phyloP scores from a whole-genome alignment of 2,113 vertebrate species.

The Canis aureus region DNA sequence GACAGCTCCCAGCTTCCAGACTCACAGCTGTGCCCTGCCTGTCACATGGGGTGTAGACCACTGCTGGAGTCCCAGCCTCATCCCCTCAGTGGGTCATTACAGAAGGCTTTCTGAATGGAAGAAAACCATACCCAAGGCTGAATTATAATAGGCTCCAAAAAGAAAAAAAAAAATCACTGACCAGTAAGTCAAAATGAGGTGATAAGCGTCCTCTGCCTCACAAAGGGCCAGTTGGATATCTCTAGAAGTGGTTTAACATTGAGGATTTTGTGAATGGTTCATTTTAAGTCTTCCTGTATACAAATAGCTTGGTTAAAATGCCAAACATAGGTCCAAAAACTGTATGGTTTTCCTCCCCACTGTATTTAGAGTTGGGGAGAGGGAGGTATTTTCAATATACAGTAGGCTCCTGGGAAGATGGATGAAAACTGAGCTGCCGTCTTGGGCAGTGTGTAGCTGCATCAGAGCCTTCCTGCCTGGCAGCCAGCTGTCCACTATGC shows the following conservation, averaged over 20 bases:
- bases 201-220: background rate
- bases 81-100: background rate
- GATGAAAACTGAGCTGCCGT: background rate
- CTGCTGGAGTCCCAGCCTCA: no score
- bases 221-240: background rate
- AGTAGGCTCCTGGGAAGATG: background rate
- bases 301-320: background rate
- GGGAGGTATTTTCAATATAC: background rate
- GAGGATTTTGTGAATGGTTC: background rate
- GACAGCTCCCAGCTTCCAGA: background rate
- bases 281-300: background rate
- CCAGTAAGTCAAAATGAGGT: background rate
- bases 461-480: background rate
- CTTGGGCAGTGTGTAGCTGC: background rate
- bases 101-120: background rate
- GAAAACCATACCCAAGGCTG: background rate
- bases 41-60: background rate
- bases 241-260: background rate
- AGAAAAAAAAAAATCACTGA: background rate
- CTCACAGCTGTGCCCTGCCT: background rate
- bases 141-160: constrained; percentile 32
- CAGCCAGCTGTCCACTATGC: background rate
- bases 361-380: background rate
- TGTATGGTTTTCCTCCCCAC: background rate
- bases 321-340: background rate